Base-by-base conservation (phyloP, 2,888 invertebrate species). In the Abscondita cerata region DNA sequence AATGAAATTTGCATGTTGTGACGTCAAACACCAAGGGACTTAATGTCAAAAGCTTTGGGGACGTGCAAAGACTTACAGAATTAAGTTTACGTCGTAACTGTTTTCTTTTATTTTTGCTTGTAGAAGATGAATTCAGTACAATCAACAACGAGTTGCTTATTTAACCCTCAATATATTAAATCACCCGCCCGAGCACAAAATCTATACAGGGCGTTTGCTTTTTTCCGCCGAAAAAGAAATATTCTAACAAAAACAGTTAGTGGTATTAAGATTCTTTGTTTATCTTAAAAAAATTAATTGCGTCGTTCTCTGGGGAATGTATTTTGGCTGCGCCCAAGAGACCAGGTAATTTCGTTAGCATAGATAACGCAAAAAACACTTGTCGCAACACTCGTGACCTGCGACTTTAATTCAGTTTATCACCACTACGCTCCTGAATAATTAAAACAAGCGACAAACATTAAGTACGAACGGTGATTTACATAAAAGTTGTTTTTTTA, bases 331-430 rank as follows among this genome's bases (percentile, higher is more conserved):
- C 74, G 73, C 74, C 73, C 74, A 63, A 65, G 76, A 76, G 76
- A 78, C 76, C 76, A 74, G 71, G 72, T 72, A 74, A 70, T 75
- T 76, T 75, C 74, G 75, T 75, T 76, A 74, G 74, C 74, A 76
- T 76, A 77, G 78, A 79, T 79, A 73, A 72, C 67, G 75, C 76
- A 78, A 78, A 72, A 79, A 79, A 79, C 78, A 79, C 78, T 79
- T 79, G 79, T 78, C 78, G 72, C 71, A 70, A 75, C 75, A 75
- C 74, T 73, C 74, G 75, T 74, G 76, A 76, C 76, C 76, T 73
- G 74, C 70, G 73, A 73, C 73, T 72, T 73, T 76, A 74, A 76
- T 76, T 74, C 75, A 64, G 67, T 75, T 75, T 75, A 74, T 75
- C 75, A 70, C 73, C 70, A 62, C 68, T 69, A 64, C 68, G 65